These are phyloP conservation scores for Tetheella fluctuosa DNA, from an alignment of 2,888 invertebrate genomes.

Conservation along the genomic window DNA sequence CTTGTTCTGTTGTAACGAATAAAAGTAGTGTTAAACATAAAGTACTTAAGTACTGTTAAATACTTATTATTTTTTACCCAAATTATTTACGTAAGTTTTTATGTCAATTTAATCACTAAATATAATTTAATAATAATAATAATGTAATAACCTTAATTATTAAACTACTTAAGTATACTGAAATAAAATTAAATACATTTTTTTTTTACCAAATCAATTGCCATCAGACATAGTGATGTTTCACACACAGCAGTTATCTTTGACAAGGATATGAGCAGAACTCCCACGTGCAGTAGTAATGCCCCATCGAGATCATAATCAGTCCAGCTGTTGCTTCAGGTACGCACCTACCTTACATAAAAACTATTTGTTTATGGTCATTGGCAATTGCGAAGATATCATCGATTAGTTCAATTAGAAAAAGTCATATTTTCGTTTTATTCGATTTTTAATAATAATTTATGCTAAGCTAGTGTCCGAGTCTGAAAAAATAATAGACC, in stretches of 20 bases:
- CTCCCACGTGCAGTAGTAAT: slow-evolving; percentile 30
- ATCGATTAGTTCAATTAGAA: slow-evolving; percentile 2
- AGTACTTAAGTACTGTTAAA: no score
- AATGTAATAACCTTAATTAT: no score
- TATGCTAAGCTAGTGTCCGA: neutral
- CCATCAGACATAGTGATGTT: neutral
- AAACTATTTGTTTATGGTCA: slow-evolving; percentile 22
- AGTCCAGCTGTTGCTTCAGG: slow-evolving; percentile 59
- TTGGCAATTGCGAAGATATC: neutral
- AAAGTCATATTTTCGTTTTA: neutral
- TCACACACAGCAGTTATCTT: neutral
- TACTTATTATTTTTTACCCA: no score
- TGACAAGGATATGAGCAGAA: slow-evolving; percentile 7
- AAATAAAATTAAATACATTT: no score
- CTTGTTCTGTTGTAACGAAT: no score
- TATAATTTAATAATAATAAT: no score
- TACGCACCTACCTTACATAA: slow-evolving; percentile 26
- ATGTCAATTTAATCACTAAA: no score
- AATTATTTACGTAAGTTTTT: no score
- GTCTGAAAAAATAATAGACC: neutral
- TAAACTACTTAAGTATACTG: no score
- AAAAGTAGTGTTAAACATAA: no score
- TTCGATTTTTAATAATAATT: neutral
- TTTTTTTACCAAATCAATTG: neutral
- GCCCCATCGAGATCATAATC: slow-evolving; percentile 59